Evolutionary conservation across 2,797 vertebrate species (phyloP).

Genomic region (Synaphobranchus kaupii): DNA sequence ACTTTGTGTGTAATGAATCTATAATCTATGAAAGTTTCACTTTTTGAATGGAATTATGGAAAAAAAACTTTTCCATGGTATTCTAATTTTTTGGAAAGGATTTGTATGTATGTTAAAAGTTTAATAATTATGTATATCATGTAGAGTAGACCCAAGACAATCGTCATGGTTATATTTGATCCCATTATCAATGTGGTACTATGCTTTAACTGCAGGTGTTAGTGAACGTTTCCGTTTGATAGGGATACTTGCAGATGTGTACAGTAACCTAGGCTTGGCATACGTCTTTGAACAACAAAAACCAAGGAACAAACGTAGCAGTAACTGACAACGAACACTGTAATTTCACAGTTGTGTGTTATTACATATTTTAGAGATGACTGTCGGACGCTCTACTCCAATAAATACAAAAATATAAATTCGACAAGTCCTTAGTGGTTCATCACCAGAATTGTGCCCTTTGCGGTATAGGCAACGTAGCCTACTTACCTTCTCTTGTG

Average conservation of each 20-base stretch:
- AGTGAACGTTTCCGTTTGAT: background rate
- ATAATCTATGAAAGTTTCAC: too few species aligned
- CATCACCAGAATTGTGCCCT: background rate
- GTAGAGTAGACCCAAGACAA: background rate
- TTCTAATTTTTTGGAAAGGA: too few species aligned
- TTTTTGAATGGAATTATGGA: too few species aligned
- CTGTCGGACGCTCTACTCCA: background rate
- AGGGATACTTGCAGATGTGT: background rate
- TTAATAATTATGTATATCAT: too few species aligned
- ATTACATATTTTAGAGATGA: background rate
- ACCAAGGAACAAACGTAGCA: background rate
- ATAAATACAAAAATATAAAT: background rate
- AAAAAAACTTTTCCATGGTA: too few species aligned
- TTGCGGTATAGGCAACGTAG: background rate
- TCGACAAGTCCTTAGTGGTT: background rate
- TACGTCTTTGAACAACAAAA: background rate
- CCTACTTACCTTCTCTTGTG: background rate
- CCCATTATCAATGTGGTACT: background rate
- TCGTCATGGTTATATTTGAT: background rate
- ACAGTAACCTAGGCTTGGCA: background rate
- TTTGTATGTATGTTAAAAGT: background rate
- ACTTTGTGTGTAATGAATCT: too few species aligned
- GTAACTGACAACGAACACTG: background rate
- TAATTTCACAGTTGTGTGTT: background rate
- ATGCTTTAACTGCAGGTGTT: background rate